phyloP scores from a whole-genome alignment of 1,140 invertebrate genomes.

The Ectropis grisescens region DNA sequence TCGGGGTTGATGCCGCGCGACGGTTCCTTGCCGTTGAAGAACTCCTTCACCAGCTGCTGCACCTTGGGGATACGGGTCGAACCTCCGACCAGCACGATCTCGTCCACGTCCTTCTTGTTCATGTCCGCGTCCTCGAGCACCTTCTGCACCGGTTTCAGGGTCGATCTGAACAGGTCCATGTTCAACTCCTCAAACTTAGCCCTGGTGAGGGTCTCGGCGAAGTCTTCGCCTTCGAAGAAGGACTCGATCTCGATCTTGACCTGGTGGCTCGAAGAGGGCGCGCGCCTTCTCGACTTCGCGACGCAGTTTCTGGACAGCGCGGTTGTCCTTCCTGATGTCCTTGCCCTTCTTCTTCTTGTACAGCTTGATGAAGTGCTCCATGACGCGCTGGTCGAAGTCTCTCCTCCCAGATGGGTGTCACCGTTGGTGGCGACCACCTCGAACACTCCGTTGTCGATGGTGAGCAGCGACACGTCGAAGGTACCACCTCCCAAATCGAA shows the following conservation, averaged over 20 bases:
- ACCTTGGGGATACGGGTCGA: conserved; percentile 99
- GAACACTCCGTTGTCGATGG: conserved; percentile 97
- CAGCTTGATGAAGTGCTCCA: conserved; percentile 98
- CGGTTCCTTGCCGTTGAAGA: conserved; percentile 98
- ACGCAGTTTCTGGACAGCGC: conserved; percentile 96
- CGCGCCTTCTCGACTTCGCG: conserved; percentile 97
- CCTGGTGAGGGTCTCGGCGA: conserved; percentile 98
- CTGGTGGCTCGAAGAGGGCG: conserved; percentile 94
- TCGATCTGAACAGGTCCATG: conserved; percentile 98
- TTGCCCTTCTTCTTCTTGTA: conserved; percentile 99
- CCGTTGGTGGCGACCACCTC: conserved; percentile 97
- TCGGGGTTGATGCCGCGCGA: conserved; percentile 98
- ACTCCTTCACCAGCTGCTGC: conserved; percentile 98
- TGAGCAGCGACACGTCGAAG: conserved; percentile 98
- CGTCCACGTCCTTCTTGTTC: conserved; percentile 98
- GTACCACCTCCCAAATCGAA: conserved; percentile 99
- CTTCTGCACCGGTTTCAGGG: conserved; percentile 98
- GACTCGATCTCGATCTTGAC: conserved; percentile 99
- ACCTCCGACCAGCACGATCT: conserved; percentile 99
- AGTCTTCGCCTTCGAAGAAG: conserved; percentile 98
- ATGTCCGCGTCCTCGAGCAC: conserved; percentile 98
- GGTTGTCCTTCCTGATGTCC: conserved; percentile 95
- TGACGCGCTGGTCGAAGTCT: conserved; percentile 98
- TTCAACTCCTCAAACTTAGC: conserved; percentile 99
- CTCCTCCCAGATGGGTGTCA: conserved; percentile 97